Base-by-base conservation (phyloP, 2,797 vertebrate species). In the Choloepus didactylus region DNA sequence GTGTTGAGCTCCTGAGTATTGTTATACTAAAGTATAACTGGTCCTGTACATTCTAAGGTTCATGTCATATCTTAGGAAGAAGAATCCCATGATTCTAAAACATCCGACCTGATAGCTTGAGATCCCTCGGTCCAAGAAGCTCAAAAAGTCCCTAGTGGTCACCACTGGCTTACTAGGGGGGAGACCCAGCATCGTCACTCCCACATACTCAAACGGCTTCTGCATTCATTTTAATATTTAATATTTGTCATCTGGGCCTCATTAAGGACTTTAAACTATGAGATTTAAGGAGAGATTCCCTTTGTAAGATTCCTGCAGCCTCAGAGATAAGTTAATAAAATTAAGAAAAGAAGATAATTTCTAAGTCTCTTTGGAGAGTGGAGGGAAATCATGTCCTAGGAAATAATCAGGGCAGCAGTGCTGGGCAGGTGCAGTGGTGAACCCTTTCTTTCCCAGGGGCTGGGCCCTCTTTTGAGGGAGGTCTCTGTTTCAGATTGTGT, bases 371-470 rank as follows among this genome's bases (percentile, higher is more conserved):
- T 70, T 21, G 76, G 60, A 70, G 54, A 21, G 8, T 72, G 6
- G 12, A 69, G 62, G 46, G 23, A 62, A n/a, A 75, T 27, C 29
- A 6, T 8, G 0, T 51, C 49, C 35, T 49, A 38, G 70, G n/a
- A 49, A 31, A 9, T 21, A 25, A 6, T 3, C 9, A 49, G 49
- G 19, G 23, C 12, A 14, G 6, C 62, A 25, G 44, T 46, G 46
- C 56, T 12, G 9, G 19, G n/a, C 0, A 3, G 69, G 19, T 54
- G 8, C 3, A 19, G 6, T 8, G 1, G 1, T 6, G 23, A 56
- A 89, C 1, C 23, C 35, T 49, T 10, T 1, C 69, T 27, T 62
- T 15, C 0, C 44, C 10, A 1, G 54, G 62, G 19, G 3, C 73
- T 9, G 4, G 27, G 51, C 18, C 54, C 27, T 18, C 25, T 29